Evolutionary conservation across 2,888 invertebrate species (phyloP).

Genomic region (Ophion ventricosus): DNA sequence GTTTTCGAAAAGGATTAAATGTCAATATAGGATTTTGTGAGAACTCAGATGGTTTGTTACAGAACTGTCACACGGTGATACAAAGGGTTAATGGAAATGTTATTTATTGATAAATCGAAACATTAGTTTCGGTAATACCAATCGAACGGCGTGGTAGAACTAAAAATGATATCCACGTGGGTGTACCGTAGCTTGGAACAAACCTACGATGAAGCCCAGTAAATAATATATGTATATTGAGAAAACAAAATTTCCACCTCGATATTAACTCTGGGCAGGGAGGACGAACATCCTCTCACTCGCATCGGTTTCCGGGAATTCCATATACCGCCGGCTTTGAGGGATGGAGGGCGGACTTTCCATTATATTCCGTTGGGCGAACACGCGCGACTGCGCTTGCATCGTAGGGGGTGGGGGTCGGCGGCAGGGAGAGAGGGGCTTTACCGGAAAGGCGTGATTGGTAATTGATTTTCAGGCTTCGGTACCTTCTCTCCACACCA

Average conservation of each 20-base stretch:
- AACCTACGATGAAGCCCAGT: constrained; percentile 8
- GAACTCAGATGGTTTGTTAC: too few species aligned
- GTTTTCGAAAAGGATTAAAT: too few species aligned
- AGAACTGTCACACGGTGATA: too few species aligned
- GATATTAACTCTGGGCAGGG: constrained; percentile 38
- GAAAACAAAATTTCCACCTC: constrained; percentile 51
- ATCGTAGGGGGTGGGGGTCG: constrained; percentile 62
- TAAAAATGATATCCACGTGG: constrained; percentile 14
- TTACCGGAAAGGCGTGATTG: constrained; percentile 78
- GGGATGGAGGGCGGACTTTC: constrained; percentile 73
- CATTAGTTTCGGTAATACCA: constrained; percentile 3
- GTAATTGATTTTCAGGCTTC: constrained; percentile 80
- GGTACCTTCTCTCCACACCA: constrained; percentile 68
- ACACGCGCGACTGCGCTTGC: constrained; percentile 69
- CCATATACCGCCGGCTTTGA: constrained; percentile 71
- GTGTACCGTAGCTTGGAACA: constrained; percentile 19
- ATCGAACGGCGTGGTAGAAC: neutral
- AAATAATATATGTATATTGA: constrained; percentile 46
- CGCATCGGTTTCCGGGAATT: constrained; percentile 68
- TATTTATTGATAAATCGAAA: neutral
- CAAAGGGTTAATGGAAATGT: neutral
- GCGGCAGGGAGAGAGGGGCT: constrained; percentile 63
- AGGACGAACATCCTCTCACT: constrained; percentile 21
- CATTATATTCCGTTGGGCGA: constrained; percentile 77
- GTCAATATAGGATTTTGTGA: too few species aligned